Evolutionary conservation across 2,797 vertebrate genomes (phyloP), one percentile per base, ranked within the genome.

Genomic region (Erethizon dorsatum): DNA sequence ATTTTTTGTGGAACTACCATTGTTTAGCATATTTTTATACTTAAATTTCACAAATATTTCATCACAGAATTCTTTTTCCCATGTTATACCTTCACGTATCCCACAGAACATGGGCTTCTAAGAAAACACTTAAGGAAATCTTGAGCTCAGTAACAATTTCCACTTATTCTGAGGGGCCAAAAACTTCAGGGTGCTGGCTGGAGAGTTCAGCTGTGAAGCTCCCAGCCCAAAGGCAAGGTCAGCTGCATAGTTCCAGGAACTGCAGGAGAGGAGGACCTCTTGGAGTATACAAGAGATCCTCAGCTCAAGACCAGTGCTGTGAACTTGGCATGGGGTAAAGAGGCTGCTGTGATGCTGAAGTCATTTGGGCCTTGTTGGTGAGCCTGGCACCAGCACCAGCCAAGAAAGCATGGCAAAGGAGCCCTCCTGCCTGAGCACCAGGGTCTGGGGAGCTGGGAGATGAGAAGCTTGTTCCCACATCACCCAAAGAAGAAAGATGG

Each of bases 401-500:
- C 13, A 80, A 45, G 83, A 22, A 6, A 17, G 31, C 41, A 83
- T 77, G n/a, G 84, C 47, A 82, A 31, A 26, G 3, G 20, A 56
- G 26, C 5, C 54, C 4, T 59, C 61, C 63, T 47, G 67, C 69
- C 45, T 67, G 5, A 37, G 28, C 31, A 65, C 0, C n/a, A 80
- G 45, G 50, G 8, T 6, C 65, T 54, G 47, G 65, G 50, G 56
- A 69, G 31, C 22, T 75, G 71, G 20, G 12, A 57, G 71, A 61
- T 13, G 59, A 73, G 54, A 37, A 69, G 26, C 15, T 37, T n/a
- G 24, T 18, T 75, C 61, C 50, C 47, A 18, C 45, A 2, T 86
- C n/a, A 71, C 41, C n/a, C 17, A 17, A 80, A 63, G 78, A 75
- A 92, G 31, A 94, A 92, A 84, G 78, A 95, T 33, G 69, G 71